Conservation (phyloP, 2,888 invertebrate species). For the Brachyopa scutellaris region DNA sequence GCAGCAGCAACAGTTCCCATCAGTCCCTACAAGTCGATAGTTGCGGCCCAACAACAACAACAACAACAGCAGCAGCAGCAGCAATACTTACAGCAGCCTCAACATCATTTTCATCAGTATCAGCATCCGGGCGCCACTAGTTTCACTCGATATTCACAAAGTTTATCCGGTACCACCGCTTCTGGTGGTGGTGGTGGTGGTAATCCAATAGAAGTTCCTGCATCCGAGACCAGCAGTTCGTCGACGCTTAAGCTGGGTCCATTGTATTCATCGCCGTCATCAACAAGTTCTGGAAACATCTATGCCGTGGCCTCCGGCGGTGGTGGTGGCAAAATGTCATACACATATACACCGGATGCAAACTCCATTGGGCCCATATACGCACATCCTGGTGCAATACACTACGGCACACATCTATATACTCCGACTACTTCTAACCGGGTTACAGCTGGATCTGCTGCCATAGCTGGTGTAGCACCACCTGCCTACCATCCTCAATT, state of each 20-base stretch:
- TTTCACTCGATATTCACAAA: slow-evolving; percentile 38
- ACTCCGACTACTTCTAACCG: slow-evolving; percentile 75
- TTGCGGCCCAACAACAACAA: slow-evolving; percentile 26
- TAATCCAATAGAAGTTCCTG: slow-evolving; percentile 34
- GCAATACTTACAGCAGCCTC: slow-evolving; percentile 60
- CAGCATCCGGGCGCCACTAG: slow-evolving; percentile 33
- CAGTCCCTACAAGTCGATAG: slow-evolving; percentile 33
- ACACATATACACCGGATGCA: slow-evolving; percentile 54
- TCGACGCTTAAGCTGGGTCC: slow-evolving; percentile 26
- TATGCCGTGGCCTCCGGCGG: slow-evolving; percentile 54
- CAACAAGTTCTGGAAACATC: slow-evolving; percentile 65
- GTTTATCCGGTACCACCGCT: slow-evolving; percentile 23
- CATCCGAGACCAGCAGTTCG: slow-evolving; percentile 16
- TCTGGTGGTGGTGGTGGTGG: slow-evolving; percentile 1
- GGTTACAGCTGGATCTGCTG: slow-evolving; percentile 57
- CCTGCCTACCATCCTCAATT: slow-evolving; percentile 40
- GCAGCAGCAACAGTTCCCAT: slow-evolving; percentile 36
- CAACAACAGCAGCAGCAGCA: no score
- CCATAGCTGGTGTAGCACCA: slow-evolving; percentile 46
- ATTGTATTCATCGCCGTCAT: slow-evolving; percentile 64
- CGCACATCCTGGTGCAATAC: slow-evolving; percentile 77
- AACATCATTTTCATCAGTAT: slow-evolving; percentile 38
- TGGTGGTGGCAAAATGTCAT: slow-evolving; percentile 53
- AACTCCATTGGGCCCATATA: slow-evolving; percentile 74
- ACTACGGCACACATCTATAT: slow-evolving; percentile 79